Conservation (phyloP, 2,113 vertebrate species). For the Pyrgilauda ruficollis region DNA sequence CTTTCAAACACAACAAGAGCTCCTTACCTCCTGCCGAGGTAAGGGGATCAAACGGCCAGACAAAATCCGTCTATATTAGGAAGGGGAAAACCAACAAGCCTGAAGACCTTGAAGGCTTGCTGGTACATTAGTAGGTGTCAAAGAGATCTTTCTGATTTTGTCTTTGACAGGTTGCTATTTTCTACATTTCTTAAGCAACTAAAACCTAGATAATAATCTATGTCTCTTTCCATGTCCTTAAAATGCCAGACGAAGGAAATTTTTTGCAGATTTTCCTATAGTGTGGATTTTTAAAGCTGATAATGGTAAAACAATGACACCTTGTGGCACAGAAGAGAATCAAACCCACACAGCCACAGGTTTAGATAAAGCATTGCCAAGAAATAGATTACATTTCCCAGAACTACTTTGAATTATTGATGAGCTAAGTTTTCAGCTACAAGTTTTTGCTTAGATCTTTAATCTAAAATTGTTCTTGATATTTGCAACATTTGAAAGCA, state of each 20-base stretch:
- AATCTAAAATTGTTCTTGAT: neutral
- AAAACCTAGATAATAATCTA: conserved; percentile 36
- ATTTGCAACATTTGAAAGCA: neutral
- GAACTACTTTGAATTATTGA: neutral
- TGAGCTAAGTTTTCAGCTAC: neutral
- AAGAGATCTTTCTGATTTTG: conserved; percentile 22
- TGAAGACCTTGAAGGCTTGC: neutral
- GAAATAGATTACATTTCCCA: neutral
- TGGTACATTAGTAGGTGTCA: neutral
- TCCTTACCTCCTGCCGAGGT: neutral
- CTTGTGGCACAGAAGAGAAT: conserved; percentile 60
- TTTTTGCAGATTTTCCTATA: neutral
- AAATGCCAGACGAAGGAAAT: neutral
- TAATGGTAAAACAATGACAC: conserved; percentile 70
- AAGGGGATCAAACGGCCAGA: neutral
- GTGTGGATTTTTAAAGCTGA: neutral
- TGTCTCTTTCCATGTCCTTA: conserved; percentile 24
- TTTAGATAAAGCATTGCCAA: neutral
- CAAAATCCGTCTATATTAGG: neutral
- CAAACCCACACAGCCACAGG: neutral
- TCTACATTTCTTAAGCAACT: neutral
- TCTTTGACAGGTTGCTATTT: conserved; percentile 36
- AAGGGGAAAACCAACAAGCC: neutral
- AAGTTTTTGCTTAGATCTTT: neutral
- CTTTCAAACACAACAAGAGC: neutral